These are phyloP conservation scores for Oreochromis niloticus DNA, from an alignment of 2,113 vertebrate genomes.

Conservation along the genomic window DNA sequence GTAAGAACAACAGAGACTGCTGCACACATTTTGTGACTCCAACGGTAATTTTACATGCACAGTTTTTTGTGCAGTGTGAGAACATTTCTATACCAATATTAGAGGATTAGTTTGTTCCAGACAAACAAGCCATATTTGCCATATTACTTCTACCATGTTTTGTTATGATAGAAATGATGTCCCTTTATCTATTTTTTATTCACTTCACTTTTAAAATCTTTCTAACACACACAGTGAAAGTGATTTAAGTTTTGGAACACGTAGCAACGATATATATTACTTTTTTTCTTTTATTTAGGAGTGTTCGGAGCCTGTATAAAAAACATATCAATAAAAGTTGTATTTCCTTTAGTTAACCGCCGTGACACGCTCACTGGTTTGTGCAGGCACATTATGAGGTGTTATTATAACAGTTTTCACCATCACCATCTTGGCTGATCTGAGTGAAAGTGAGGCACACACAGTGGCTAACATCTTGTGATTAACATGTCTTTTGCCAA, in stretches of 20 bases:
- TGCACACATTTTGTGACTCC: not conserved
- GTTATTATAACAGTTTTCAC: not conserved
- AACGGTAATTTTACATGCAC: fast-evolving
- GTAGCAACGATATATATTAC: not conserved
- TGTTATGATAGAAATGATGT: not conserved
- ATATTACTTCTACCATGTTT: not conserved
- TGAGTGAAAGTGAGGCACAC: not conserved
- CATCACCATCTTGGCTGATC: not conserved
- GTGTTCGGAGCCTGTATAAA: not conserved
- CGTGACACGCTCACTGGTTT: not conserved
- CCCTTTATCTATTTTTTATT: not conserved
- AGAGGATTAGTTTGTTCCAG: fast-evolving
- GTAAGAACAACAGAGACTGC: not conserved
- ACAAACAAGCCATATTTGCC: not conserved
- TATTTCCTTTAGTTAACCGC: not conserved
- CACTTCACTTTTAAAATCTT: not conserved
- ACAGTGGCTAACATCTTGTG: not conserved
- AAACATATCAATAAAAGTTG: too few relatives aligned
- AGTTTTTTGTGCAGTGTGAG: not conserved
- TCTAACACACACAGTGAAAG: not conserved
- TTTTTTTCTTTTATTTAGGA: not conserved
- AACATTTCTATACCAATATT: not conserved
- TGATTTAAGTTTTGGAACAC: not conserved
- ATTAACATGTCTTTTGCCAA: not conserved
- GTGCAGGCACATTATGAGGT: not conserved